These are phyloP conservation scores for Drosophila buzzatii DNA, from an alignment of 2,888 invertebrate genomes.

Conservation along the genomic window DNA sequence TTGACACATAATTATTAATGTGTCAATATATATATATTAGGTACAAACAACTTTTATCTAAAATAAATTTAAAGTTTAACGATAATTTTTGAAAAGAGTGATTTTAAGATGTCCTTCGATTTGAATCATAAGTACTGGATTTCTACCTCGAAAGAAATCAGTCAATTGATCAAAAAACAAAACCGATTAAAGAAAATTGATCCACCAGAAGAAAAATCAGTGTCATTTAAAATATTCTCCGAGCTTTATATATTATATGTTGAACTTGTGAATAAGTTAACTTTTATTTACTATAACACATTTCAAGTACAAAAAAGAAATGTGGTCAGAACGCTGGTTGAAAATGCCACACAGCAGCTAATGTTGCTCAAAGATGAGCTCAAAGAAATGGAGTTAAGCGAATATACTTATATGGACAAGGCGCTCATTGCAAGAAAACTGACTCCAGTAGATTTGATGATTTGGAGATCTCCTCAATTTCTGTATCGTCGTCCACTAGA, in stretches of 20 bases:
- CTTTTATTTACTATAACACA: constrained; percentile 81
- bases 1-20: constrained; percentile 14
- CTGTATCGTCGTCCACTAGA: constrained; percentile 84
- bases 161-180: constrained; percentile 84
- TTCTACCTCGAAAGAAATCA: constrained; percentile 84
- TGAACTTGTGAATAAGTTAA: constrained; percentile 82
- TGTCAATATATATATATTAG: constrained; percentile 10
- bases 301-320: constrained; percentile 84
- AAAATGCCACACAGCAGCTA: constrained; percentile 84
- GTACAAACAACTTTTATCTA: neutral
- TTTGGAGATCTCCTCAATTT: constrained; percentile 85
- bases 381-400: constrained; percentile 86
- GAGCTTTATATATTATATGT: constrained; percentile 82
- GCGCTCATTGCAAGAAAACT: constrained; percentile 88
- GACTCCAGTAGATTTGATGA: constrained; percentile 87
- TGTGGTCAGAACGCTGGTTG: constrained; percentile 74
- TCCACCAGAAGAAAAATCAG: constrained; percentile 68
- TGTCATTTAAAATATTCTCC: constrained; percentile 79
- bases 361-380: constrained; percentile 87
- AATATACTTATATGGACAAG: constrained; percentile 90
- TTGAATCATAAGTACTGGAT: constrained; percentile 86
- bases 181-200: constrained; percentile 76
- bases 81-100: neutral
- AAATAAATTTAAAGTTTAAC: constrained; percentile 16
- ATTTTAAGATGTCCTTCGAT: constrained; percentile 85